Base-by-base conservation (phyloP, 2,113 vertebrate species). In the Sakesphorus luctuosus region DNA sequence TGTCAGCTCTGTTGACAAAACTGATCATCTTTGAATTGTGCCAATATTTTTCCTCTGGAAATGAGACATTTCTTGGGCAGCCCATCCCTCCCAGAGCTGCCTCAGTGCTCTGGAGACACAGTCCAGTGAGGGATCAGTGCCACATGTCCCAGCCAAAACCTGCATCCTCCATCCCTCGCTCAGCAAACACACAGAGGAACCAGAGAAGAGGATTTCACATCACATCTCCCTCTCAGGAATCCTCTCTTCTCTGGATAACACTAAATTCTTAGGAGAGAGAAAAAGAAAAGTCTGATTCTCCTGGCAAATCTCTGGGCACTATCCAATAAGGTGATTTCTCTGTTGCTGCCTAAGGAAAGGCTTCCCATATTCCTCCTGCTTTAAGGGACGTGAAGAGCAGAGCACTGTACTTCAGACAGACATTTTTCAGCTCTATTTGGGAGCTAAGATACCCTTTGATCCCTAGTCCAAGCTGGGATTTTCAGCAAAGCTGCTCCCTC, bases 311-410 rank as follows among this genome's bases (percentile, higher is more conserved):
- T 0, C 0, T 3, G 10, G 50, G 23, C 18, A 85, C n/a, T 52
- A 0, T 5, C 44, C 0, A 0, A 8, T 35, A 66, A 40, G 6
- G 1, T 18, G 18, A 38, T 40, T 26, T 44, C 28, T 55, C 31
- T 20, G 16, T 11, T 35, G 44, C 53, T 83, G 33, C 43, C 18
- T 38, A 6, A 72, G 66, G 55, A 47, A 90, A 29, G 28, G n/a
- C 10, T 77, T 87, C 38, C 28, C 6, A 0, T 4, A 6, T 18
- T 35, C 7, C 40, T 47, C 58, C 53, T 80, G 46, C 49, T 33
- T 52, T 19, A 50, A 58, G 24, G 38, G 21, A 86, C 14, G 21
- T 8, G 6, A 49, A n/a, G 33, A 84, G 38, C 76, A 77, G 72
- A 69, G 50, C 26, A 2, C 26, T 31, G 5, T 18, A 2, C 46